phyloP scores from a whole-genome alignment of 1,140 invertebrate species.

The Matsumurasca onukii region DNA sequence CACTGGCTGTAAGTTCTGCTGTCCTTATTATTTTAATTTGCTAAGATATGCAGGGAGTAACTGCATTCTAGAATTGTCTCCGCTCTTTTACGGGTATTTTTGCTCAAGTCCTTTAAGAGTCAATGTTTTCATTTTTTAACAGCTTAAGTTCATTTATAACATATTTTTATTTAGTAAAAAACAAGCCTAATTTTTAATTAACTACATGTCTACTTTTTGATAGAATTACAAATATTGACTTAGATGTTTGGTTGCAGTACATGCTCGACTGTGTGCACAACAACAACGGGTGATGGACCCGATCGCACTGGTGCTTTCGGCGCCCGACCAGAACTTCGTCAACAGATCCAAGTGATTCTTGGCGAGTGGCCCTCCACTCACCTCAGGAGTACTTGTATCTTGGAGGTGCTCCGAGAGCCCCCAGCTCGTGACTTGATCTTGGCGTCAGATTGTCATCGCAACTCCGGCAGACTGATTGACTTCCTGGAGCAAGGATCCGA shows the following conservation, averaged over 20 bases:
- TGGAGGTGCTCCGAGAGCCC: constrained; percentile 78
- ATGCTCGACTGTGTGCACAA: constrained; percentile 75
- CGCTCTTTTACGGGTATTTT: too few relatives aligned
- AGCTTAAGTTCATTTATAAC: too few relatives aligned
- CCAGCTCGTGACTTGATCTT: constrained; percentile 83
- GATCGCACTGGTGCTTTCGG: constrained; percentile 71
- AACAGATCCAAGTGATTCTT: constrained; percentile 82
- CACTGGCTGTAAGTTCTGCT: constrained; percentile 44
- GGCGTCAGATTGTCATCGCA: constrained; percentile 82
- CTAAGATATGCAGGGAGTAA: too few relatives aligned
- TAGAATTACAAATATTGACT: too few relatives aligned
- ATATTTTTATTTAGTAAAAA: too few relatives aligned
- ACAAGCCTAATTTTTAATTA: too few relatives aligned
- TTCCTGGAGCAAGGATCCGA: constrained; percentile 86
- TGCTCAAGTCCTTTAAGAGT: too few relatives aligned
- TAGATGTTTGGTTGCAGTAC: too few relatives aligned
- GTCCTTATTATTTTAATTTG: too few relatives aligned
- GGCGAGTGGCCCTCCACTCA: constrained; percentile 76
- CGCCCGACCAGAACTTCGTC: constrained; percentile 80
- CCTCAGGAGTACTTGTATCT: constrained; percentile 83
- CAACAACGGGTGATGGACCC: constrained; percentile 70
- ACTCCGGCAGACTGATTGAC: constrained; percentile 91
- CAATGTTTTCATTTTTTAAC: too few relatives aligned
- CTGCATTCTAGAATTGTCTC: too few relatives aligned
- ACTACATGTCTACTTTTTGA: too few relatives aligned